Conservation (phyloP, 2,888 invertebrate species). For the Lycocerus yunnanus region DNA sequence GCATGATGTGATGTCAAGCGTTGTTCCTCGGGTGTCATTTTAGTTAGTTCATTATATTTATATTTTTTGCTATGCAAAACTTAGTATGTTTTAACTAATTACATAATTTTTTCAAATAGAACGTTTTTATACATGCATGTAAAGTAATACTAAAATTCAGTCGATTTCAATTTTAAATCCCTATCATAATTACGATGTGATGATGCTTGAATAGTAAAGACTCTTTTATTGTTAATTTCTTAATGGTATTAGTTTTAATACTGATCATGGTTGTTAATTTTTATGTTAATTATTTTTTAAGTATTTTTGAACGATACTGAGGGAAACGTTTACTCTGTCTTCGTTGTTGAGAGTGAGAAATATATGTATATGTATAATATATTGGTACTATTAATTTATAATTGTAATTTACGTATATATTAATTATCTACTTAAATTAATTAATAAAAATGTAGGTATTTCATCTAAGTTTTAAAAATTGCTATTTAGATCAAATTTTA, state of each 20-base stretch:
- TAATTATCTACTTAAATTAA: not conserved
- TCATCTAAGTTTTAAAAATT: not conserved
- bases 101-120: not conserved
- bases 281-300: slow-evolving; percentile 18
- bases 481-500: not conserved
- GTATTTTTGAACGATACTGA: slow-evolving; percentile 14
- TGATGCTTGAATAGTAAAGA: slow-evolving; percentile 3
- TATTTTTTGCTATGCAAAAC: not conserved
- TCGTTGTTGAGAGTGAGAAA: not conserved
- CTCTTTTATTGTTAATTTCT: slow-evolving; percentile 11
- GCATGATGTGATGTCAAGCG: slow-evolving; percentile 51
- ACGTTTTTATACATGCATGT: not conserved
- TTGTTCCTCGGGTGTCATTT: slow-evolving; percentile 51
- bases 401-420: not conserved
- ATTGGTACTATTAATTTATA: slow-evolving; percentile 18
- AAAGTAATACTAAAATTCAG: not conserved
- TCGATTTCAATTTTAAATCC: not conserved
- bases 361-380: not conserved
- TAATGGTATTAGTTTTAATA: slow-evolving; percentile 11
- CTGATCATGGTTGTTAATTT: not conserved
- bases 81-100: not conserved
- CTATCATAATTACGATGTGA: not conserved
- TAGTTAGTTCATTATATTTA: not conserved
- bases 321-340: slow-evolving; percentile 23
- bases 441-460: not conserved